Percentiles rank a stretch among this genome's conserved stretches.
Conservation (phyloP, 92 coral and sea anemone species). For the Heliopora coerulea region DNA sequence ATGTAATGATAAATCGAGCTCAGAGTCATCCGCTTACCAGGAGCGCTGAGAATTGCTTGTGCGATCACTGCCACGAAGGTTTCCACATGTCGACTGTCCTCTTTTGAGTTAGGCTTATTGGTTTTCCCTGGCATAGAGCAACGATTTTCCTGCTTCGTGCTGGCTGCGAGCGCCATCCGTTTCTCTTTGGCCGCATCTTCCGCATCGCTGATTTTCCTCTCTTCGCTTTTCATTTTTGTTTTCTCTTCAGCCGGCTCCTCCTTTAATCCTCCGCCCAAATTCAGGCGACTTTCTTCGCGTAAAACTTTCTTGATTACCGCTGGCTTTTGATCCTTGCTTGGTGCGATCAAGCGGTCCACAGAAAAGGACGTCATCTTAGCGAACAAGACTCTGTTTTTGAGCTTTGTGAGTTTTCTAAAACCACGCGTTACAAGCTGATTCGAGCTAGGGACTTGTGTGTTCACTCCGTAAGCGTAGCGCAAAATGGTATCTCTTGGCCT, state of each 20-base stretch:
- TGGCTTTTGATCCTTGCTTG: slow-evolving; percentile 7
- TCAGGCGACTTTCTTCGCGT: neutral
- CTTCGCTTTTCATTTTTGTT: neutral
- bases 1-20: slow-evolving; percentile 95
- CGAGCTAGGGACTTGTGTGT: too few relatives aligned
- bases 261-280: neutral
- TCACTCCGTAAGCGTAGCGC: neutral
- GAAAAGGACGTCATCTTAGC: slow-evolving; percentile 22
- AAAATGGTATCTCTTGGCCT: neutral
- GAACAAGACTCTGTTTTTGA: too few relatives aligned
- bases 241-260: neutral
- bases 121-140: neutral
- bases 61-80: slow-evolving; percentile 98
- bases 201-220: neutral
- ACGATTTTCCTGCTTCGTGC: neutral
- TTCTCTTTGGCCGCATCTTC: slow-evolving; percentile 7
- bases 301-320: neutral
- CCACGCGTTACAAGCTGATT: too few relatives aligned
- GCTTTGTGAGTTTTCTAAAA: too few relatives aligned
- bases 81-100: slow-evolving; percentile 80
- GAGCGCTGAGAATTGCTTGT: slow-evolving; percentile 89
- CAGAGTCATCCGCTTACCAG: slow-evolving; percentile 94
- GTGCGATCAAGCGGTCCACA: slow-evolving; percentile 29
- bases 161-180: neutral
- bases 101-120: slow-evolving; percentile 19